phyloP scores from a whole-genome alignment of 2,113 vertebrate genomes.

The Jacana jacana region DNA sequence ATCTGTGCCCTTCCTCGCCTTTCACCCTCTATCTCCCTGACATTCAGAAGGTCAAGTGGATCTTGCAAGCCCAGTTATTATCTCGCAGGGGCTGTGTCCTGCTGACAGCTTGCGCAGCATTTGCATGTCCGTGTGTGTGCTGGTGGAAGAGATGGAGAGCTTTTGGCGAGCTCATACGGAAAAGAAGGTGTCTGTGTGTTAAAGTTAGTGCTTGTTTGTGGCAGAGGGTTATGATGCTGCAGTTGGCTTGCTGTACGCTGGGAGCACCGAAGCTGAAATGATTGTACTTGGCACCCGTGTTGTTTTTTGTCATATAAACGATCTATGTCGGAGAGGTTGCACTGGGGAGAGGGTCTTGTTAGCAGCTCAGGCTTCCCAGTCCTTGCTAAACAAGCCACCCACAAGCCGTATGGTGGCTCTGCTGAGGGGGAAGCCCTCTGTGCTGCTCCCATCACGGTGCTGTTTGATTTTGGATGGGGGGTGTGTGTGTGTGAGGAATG shows the following conservation, averaged over 20 bases:
- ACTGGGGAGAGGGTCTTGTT: neutral
- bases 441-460: neutral
- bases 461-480: neutral
- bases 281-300: neutral
- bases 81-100: neutral
- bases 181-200: neutral
- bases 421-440: neutral
- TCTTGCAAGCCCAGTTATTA: neutral
- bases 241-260: neutral
- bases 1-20: neutral
- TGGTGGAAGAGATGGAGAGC: neutral
- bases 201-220: neutral
- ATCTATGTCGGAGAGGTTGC: neutral
- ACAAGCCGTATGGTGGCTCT: neutral
- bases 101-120: neutral
- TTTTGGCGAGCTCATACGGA: neutral
- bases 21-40: neutral
- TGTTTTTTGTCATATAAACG: neutral
- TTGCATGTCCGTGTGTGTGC: fast-evolving
- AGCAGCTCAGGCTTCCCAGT: neutral
- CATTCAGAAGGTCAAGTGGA: slow-evolving; percentile 7
- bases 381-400: neutral
- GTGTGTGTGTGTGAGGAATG: neutral
- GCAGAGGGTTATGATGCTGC: neutral
- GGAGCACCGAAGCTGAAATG: neutral